Conservation (phyloP, 2,113 vertebrate genomes). For the Motacilla alba region DNA sequence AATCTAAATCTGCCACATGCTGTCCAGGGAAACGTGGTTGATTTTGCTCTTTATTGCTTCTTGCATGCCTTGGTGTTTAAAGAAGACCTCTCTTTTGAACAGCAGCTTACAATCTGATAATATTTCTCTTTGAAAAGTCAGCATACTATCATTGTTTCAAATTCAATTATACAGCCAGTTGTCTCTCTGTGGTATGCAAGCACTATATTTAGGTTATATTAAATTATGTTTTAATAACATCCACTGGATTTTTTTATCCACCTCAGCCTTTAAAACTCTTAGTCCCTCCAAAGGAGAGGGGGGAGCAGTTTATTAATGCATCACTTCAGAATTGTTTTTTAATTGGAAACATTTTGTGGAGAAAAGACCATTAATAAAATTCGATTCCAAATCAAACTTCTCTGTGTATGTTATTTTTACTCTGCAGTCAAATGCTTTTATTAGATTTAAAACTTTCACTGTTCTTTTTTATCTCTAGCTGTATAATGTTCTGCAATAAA, state of each 20-base stretch:
- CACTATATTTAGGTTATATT: conserved; percentile 65
- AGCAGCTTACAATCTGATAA: conserved; percentile 63
- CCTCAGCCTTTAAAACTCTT: conserved; percentile 63
- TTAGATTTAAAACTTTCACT: conserved; percentile 84
- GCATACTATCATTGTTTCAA: conserved; percentile 57
- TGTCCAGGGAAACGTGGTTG: background rate
- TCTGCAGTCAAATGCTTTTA: conserved; percentile 81
- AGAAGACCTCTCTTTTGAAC: conserved; percentile 51
- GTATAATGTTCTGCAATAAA: conserved; percentile 80
- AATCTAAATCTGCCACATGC: conserved; percentile 23
- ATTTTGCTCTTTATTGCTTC: conserved; percentile 52
- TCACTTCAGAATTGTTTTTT: conserved; percentile 78
- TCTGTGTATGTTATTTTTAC: conserved; percentile 80
- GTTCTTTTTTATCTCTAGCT: conserved; percentile 78
- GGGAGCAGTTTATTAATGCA: conserved; percentile 74
- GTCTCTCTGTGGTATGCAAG: conserved; percentile 52
- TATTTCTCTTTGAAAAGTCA: conserved; percentile 69
- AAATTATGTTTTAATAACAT: conserved; percentile 76
- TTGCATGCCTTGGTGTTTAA: conserved; percentile 35
- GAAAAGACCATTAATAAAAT: conserved; percentile 80
- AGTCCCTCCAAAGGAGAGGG: conserved; percentile 55
- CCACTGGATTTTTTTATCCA: conserved; percentile 59
- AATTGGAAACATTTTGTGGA: conserved; percentile 81
- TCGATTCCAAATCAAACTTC: conserved; percentile 77
- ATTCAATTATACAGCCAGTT: conserved; percentile 55